Evolutionary conservation across 2,113 vertebrate genomes (phyloP).

Genomic region (Lophochroa leadbeateri): DNA sequence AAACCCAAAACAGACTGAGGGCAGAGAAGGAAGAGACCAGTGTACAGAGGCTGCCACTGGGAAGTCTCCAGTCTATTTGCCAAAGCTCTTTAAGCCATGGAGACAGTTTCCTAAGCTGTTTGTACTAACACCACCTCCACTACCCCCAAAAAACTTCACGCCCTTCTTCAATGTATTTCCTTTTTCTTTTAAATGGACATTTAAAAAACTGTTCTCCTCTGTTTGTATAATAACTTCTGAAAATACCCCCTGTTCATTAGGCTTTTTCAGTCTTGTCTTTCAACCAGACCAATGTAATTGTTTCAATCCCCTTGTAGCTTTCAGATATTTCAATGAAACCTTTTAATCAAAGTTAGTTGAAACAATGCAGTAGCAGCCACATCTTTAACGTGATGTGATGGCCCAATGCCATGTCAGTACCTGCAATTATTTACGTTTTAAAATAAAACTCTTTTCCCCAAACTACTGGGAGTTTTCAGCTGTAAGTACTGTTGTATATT

Average conservation of each 20-base stretch:
- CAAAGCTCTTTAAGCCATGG: neutral
- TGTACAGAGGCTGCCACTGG: neutral
- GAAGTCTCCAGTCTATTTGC: neutral
- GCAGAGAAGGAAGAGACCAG: neutral
- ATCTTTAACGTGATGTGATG: neutral
- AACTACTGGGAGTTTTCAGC: neutral
- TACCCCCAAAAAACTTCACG: neutral
- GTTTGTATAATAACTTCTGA: neutral
- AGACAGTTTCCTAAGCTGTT: neutral
- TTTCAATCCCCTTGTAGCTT: neutral
- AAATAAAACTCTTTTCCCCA: neutral
- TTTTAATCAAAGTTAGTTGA: conserved; percentile 16
- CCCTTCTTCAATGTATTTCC: neutral
- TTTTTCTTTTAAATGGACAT: neutral
- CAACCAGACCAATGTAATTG: neutral
- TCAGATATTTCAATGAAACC: conserved; percentile 32
- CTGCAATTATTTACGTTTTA: neutral
- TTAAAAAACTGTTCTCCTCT: neutral
- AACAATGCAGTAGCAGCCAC: neutral
- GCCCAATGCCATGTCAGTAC: neutral
- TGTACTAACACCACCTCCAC: neutral
- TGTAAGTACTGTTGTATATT: accelerated
- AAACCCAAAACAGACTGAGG: neutral
- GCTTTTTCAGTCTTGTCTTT: neutral
- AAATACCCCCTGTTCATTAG: neutral